A percentile compares a stretch with the other conserved stretches of the same genome.
phyloP scores from a whole-genome alignment of 2,797 vertebrate genomes.

The Danio albolineatus region DNA sequence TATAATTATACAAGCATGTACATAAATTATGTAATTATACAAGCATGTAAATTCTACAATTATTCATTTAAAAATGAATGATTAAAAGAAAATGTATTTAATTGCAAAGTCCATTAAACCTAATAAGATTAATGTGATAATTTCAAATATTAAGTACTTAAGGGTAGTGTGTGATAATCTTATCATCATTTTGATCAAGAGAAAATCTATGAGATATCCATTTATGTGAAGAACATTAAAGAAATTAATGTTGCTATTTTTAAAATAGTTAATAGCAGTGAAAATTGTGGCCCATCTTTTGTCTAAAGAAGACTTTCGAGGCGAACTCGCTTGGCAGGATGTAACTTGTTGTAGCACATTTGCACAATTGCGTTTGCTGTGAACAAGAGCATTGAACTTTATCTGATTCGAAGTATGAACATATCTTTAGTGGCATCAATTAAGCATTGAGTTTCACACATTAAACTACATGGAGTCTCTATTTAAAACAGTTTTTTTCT shows the following conservation, averaged over 20 bases:
- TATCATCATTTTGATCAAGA: neutral
- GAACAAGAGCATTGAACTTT: neutral
- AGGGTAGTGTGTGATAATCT: neutral
- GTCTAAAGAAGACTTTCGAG: neutral
- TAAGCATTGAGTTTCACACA: neutral
- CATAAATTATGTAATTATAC: too few relatives aligned
- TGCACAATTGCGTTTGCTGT: neutral
- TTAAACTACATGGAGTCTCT: neutral
- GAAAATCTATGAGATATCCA: neutral
- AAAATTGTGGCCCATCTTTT: neutral
- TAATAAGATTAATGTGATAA: too few relatives aligned
- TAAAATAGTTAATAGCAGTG: neutral
- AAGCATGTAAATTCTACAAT: too few relatives aligned
- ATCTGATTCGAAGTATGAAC: neutral
- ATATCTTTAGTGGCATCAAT: neutral
- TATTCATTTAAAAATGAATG: too few relatives aligned
- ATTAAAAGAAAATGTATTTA: too few relatives aligned
- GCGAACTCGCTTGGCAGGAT: constrained; percentile 22
- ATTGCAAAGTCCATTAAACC: too few relatives aligned
- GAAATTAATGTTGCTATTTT: neutral
- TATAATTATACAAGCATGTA: too few relatives aligned
- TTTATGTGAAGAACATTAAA: neutral
- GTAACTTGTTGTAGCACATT: neutral
- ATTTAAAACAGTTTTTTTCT: neutral
- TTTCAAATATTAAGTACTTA: neutral